Evolutionary conservation across 2,888 invertebrate species (phyloP), one percentile per base, ranked within the genome.

Genomic region (Fabriciana adippe): DNA sequence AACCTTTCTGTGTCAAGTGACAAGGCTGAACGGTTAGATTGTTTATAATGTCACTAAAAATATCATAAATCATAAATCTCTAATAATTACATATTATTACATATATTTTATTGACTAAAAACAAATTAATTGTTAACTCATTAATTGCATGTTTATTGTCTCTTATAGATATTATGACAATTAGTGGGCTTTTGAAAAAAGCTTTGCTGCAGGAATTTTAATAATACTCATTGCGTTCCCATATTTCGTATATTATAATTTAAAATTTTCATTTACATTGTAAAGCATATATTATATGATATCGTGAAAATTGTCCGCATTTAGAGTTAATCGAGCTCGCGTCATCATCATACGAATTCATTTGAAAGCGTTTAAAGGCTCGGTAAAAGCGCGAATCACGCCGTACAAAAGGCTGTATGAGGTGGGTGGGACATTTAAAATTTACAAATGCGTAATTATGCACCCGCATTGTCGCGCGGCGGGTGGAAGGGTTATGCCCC

Each of bases 361-460:
- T 88, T 89, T 81, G 81, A 75, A 81, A 84, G 74, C 86, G 81
- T 89, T 90, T 87, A 87, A 86, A 84, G 79, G 82, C 79, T 78
- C 76, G 79, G 79, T 88, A 80, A 88, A 88, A 88, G 85, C 88
- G 86, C 86, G 89, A 91, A 92, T 92, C 90, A 90, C 92, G 87
- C 82, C 88, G 84, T 91, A 90, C 89, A 90, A 90, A 90, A 89
- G 89, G 84, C 85, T 87, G 82, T 88, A 88, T 88, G 88, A 89
- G 86, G 88, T 87, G 88, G 89, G 89, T 86, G 89, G 88, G 79
- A 88, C 91, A 92, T 92, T 91, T 91, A 92, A 92, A 91, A 92
- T 92, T 89, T 91, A 92, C 92, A 92, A 92, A 92, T 92, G 91
- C 92, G 92, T 92, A 91, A 91, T 92, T 92, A 92, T 92, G 91